A percentile compares a stretch with the other conserved stretches of the same genome.
These are phyloP conservation scores for Poeciliopsis retropinna DNA, from an alignment of 2,113 vertebrate species.

Conservation along the genomic window DNA sequence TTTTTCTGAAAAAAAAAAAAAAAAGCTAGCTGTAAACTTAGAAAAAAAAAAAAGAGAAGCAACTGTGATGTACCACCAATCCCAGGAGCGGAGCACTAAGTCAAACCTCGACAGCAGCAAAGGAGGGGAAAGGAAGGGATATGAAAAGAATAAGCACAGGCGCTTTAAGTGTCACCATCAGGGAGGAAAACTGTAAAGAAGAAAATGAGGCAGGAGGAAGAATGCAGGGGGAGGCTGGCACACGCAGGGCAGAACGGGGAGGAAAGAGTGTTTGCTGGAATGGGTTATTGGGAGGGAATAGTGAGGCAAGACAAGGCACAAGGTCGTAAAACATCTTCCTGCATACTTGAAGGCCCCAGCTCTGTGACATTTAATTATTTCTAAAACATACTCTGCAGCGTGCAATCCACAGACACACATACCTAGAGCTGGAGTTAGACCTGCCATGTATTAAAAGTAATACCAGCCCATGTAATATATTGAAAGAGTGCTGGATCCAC, in stretches of 20 bases:
- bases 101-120: slow-evolving; percentile 41
- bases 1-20: slow-evolving; percentile 7
- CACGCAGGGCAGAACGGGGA: not conserved
- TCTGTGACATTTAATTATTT: slow-evolving; percentile 75
- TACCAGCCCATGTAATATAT: slow-evolving; percentile 18
- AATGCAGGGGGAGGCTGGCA: not conserved
- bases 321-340: slow-evolving; percentile 65
- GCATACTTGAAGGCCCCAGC: slow-evolving; percentile 50
- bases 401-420: slow-evolving; percentile 20
- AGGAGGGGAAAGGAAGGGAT: slow-evolving; percentile 9
- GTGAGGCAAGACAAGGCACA: slow-evolving; percentile 45
- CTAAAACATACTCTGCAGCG: slow-evolving; percentile 53
- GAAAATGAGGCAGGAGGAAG: slow-evolving; percentile 7
- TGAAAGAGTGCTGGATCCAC: not conserved
- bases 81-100: slow-evolving; percentile 40
- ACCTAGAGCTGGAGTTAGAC: not conserved
- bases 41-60: slow-evolving; percentile 20
- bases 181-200: slow-evolving; percentile 34
- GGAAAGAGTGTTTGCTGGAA: slow-evolving; percentile 41
- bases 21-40: not conserved
- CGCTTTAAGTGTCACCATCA: slow-evolving; percentile 34
- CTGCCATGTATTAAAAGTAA: slow-evolving; percentile 14
- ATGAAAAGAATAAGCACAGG: slow-evolving; percentile 28
- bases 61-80: slow-evolving; percentile 26
- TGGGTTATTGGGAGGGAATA: slow-evolving; percentile 58